Conservation (phyloP, 1,140 invertebrate genomes). For the Bombus fervidus region DNA sequence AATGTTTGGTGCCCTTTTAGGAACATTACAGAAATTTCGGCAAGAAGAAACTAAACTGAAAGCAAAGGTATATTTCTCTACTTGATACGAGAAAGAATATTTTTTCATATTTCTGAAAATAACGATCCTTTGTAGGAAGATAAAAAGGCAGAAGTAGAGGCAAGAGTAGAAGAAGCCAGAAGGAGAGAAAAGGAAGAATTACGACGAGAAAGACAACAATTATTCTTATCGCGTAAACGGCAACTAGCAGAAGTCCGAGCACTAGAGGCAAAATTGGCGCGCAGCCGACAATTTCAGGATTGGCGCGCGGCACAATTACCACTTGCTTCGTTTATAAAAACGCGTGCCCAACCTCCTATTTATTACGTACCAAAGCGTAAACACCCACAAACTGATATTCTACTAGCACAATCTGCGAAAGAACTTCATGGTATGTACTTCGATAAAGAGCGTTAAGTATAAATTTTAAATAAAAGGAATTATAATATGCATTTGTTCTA, state of each 20-base stretch:
- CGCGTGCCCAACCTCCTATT: slow-evolving; percentile 92
- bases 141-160: slow-evolving; percentile 94
- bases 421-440: slow-evolving; percentile 84
- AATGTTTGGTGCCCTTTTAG: slow-evolving; percentile 97
- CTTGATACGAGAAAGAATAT: background rate
- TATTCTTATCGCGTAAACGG: slow-evolving; percentile 92
- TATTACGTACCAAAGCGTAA: slow-evolving; percentile 93
- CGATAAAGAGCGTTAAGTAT: background rate
- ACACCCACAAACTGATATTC: slow-evolving; percentile 83
- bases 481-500: slow-evolving; percentile 26
- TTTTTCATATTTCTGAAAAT: background rate
- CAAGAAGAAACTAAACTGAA: slow-evolving; percentile 96
- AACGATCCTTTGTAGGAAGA: slow-evolving; percentile 85
- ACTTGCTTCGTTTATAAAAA: slow-evolving; percentile 93
- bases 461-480: background rate
- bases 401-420: slow-evolving; percentile 84
- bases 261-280: slow-evolving; percentile 94
- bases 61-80: slow-evolving; percentile 83
- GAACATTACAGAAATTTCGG: slow-evolving; percentile 97
- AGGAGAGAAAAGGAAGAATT: slow-evolving; percentile 93
- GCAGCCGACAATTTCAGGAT: slow-evolving; percentile 93
- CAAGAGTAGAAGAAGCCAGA: slow-evolving; percentile 95
- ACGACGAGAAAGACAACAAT: slow-evolving; percentile 91
- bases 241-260: slow-evolving; percentile 94
- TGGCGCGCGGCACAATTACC: slow-evolving; percentile 92